These are phyloP conservation scores for Suncus etruscus DNA, from an alignment of 2,113 vertebrate species.

Conservation along the genomic window DNA sequence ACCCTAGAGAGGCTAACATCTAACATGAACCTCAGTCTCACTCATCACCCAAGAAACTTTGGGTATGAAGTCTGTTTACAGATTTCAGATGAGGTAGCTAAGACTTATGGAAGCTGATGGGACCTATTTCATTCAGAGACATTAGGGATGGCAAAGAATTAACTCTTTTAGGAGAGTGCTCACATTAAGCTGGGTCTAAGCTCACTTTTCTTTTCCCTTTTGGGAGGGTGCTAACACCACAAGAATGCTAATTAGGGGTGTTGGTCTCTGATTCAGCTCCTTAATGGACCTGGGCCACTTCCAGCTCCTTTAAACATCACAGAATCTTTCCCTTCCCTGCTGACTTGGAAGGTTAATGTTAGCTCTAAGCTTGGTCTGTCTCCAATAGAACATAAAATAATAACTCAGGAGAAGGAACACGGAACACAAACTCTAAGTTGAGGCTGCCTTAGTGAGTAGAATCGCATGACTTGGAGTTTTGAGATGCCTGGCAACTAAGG, in stretches of 20 bases:
- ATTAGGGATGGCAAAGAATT: not conserved
- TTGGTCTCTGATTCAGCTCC: slow-evolving; percentile 7
- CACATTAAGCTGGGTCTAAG: not conserved
- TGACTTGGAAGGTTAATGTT: slow-evolving; percentile 20
- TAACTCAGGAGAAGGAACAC: slow-evolving; percentile 50
- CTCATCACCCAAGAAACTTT: not conserved
- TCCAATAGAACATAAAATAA: slow-evolving; percentile 51
- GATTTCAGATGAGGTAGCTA: not conserved
- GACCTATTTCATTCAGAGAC: not conserved
- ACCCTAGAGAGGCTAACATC: not conserved
- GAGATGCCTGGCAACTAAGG: slow-evolving; percentile 42
- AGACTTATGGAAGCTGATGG: not conserved
- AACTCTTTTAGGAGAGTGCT: slow-evolving; percentile 4
- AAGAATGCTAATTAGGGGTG: not conserved
- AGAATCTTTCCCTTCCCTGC: not conserved
- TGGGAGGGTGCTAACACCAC: not conserved
- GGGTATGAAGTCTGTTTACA: slow-evolving; percentile 12
- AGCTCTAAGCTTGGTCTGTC: slow-evolving; percentile 5
- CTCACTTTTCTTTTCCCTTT: slow-evolving; percentile 12
- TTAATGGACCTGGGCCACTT: slow-evolving; percentile 49
- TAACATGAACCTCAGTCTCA: not conserved
- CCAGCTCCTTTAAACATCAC: slow-evolving; percentile 40
- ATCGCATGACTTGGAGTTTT: slow-evolving; percentile 27
- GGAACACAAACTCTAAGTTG: slow-evolving; percentile 33
- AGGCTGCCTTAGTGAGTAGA: slow-evolving; percentile 7